Evolutionary conservation across 2,113 vertebrate genomes (phyloP).

Genomic region (Riparia riparia): DNA sequence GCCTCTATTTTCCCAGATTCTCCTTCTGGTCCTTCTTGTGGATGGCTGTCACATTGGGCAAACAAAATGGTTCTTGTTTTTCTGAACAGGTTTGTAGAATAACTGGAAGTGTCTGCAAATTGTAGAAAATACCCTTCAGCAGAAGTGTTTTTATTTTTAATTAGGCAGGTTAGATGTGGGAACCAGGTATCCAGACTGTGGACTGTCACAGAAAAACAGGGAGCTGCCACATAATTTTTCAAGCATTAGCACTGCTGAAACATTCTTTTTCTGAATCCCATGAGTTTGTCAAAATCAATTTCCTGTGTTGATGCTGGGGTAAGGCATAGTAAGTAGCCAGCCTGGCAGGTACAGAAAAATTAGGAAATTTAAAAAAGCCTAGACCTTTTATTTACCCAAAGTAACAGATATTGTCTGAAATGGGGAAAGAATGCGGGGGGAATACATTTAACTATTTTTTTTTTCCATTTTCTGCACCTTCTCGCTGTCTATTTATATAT

Average conservation of each 20-base stretch:
- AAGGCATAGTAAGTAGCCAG: not conserved
- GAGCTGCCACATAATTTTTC: constrained; percentile 28
- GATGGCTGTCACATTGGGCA: not conserved
- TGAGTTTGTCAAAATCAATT: constrained; percentile 12
- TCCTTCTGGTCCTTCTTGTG: not conserved
- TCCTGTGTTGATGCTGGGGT: not conserved
- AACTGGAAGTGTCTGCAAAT: not conserved
- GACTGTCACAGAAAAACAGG: not conserved
- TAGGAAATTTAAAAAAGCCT: not conserved
- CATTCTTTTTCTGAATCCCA: constrained; percentile 2
- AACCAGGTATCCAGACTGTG: not conserved
- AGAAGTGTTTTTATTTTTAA: not conserved
- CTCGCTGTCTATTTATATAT: not conserved
- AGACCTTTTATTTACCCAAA: not conserved
- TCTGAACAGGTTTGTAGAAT: not conserved
- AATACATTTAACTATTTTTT: not conserved
- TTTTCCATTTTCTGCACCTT: not conserved
- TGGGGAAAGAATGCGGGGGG: not conserved
- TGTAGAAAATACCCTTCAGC: not conserved
- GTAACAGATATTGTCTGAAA: not conserved
- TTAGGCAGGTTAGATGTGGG: not conserved
- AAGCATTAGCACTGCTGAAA: not conserved
- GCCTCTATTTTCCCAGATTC: not conserved
- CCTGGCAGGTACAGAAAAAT: not conserved
- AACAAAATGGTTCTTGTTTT: not conserved